A percentile compares a stretch with the other conserved stretches of the same genome.
Evolutionary conservation across 2,113 vertebrate genomes (phyloP).

Genomic region (Cryptoleucopteryx plumbea): DNA sequence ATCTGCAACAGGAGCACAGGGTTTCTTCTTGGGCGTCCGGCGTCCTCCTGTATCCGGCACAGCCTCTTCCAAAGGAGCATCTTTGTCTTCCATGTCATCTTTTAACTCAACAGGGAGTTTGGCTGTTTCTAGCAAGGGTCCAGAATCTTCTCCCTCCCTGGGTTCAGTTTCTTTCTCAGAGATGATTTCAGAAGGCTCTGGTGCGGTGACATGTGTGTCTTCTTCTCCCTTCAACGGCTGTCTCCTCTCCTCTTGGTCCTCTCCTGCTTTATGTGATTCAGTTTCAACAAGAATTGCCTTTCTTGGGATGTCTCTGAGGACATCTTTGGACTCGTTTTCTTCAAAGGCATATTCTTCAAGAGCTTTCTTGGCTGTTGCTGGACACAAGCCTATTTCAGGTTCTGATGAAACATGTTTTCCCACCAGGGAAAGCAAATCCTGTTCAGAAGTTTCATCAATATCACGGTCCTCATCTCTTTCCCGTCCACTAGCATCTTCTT

Average conservation of each 20-base stretch:
- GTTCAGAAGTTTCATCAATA: slow-evolving; percentile 31
- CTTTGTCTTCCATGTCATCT: not conserved
- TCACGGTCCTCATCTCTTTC: slow-evolving; percentile 60
- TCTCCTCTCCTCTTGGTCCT: not conserved
- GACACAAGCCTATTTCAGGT: not conserved
- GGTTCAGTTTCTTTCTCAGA: slow-evolving; percentile 46
- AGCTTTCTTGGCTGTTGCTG: not conserved
- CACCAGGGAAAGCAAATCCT: not conserved
- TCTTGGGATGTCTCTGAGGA: not conserved
- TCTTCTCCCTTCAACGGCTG: not conserved
- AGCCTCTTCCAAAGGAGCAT: not conserved
- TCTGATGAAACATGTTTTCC: not conserved
- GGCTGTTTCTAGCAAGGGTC: not conserved
- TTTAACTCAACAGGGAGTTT: not conserved
- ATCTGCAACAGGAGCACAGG: not conserved
- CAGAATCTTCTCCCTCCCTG: not conserved
- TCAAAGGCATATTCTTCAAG: not conserved
- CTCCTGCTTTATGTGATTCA: not conserved
- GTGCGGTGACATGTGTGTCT: not conserved
- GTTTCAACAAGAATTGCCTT: not conserved
- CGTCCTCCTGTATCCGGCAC: not conserved
- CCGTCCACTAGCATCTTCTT: not conserved
- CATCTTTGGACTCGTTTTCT: not conserved
- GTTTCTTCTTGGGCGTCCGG: not conserved
- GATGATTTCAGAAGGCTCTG: not conserved